Percentiles rank a stretch among this genome's conserved stretches.
These are phyloP conservation scores for Oconnorella tubifera DNA, from an alignment of 2,888 invertebrate species.

Conservation along the genomic window DNA sequence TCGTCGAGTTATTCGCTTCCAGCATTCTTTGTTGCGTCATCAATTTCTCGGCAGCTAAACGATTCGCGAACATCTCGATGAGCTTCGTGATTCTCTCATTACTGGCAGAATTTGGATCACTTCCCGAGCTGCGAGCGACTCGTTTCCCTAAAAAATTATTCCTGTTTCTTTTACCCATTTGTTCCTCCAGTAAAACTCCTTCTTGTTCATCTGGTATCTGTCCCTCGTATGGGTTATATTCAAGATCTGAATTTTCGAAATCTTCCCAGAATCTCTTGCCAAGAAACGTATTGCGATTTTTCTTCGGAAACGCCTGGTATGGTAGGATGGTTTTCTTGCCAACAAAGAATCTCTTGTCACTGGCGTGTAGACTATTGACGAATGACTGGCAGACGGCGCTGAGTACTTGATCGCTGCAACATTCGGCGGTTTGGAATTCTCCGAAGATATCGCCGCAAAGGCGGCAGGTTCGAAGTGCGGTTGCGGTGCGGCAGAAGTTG, in stretches of 20 bases:
- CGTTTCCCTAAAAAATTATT: neutral
- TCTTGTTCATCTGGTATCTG: too few species aligned
- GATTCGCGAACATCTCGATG: neutral
- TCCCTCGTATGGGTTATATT: too few species aligned
- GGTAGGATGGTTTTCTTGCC: neutral
- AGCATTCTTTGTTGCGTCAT: neutral
- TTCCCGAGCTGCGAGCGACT: neutral
- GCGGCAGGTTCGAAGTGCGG: neutral
- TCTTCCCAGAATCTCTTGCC: neutral
- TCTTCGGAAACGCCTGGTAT: too few species aligned
- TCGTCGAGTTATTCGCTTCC: neutral
- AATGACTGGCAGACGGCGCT: neutral
- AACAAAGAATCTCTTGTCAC: neutral
- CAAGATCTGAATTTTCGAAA: too few species aligned
- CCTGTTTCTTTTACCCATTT: neutral
- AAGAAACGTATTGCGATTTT: neutral
- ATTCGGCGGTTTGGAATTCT: neutral
- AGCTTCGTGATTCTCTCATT: neutral
- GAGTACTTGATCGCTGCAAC: neutral
- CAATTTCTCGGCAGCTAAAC: neutral
- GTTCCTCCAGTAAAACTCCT: too few species aligned
- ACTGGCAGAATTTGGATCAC: too few species aligned
- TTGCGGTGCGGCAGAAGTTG: neutral
- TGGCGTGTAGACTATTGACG: neutral
- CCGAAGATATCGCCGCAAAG: neutral